Base-by-base conservation (phyloP, 2,113 vertebrate genomes). In the Australoheros scitulus region DNA sequence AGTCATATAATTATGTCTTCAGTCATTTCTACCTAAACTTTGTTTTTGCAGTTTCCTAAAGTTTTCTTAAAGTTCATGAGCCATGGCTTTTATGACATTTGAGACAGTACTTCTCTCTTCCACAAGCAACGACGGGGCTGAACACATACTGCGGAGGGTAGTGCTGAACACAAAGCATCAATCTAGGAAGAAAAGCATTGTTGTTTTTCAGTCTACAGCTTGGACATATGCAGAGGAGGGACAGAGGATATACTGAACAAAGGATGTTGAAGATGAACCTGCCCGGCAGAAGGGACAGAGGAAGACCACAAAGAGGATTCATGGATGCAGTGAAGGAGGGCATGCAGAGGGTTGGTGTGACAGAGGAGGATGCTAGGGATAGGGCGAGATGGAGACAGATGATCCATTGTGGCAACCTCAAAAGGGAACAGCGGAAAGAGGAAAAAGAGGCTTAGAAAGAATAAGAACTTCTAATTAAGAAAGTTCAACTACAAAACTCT, bases 1-100 rank as follows among this genome's bases (percentile, higher is more conserved):
- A 89, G 87, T 91, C 81, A 14, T 92, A 74, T 91, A 91, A 93
- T 93, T 90, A 93, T 88, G 79, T 89, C 90, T 91, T 88, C 61
- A 18, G 72, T 84, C 78, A 83, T 85, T 89, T 88, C 59, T 77
- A 88, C 76, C 81, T 60, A 61, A 88, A 83, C 55, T 82, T 76
- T 82, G 24, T 50, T 87, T 65, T 78, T 77, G 24, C 24, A 17
- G 64, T 79, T 61, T 80, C 56, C 60, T 68, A 11, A 63, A 18
- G 3, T 68, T 82, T 76, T 80, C 57, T 65, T 70, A 24, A 8
- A 32, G 60, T 29, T 63, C 6, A 18, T 50, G 3, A 58, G 65
- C 47, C 24, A n/a, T 26, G 57, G 60, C 20, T 1, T 72, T 26
- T 57, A 18, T 2, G 7, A n/a, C 58, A 76, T 41, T 70, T 24